These are phyloP conservation scores for Rallus limicola DNA, from an alignment of 2,113 vertebrate species.

Conservation along the genomic window DNA sequence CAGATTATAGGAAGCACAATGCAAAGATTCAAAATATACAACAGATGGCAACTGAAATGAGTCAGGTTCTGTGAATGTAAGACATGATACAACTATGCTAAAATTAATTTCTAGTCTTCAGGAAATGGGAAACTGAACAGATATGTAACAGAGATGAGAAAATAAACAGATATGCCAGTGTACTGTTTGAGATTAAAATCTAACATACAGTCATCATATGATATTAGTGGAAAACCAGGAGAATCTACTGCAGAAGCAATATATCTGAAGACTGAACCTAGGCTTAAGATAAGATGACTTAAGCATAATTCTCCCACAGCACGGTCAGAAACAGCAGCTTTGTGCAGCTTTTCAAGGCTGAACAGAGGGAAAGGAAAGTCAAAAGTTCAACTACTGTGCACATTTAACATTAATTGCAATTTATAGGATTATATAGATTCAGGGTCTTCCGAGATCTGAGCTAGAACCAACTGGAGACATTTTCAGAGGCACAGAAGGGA, in stretches of 20 bases:
- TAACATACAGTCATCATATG: neutral
- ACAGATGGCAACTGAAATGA: constrained; percentile 52
- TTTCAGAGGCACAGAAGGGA: constrained; percentile 5
- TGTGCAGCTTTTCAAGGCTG: neutral
- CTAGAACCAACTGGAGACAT: neutral
- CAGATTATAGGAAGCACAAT: constrained; percentile 8
- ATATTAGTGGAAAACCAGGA: neutral
- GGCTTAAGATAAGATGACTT: neutral
- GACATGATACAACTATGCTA: constrained; percentile 6
- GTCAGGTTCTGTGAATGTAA: constrained; percentile 34
- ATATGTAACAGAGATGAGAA: constrained; percentile 1
- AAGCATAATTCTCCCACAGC: neutral
- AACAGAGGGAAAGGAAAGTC: neutral
- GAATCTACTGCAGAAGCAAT: neutral
- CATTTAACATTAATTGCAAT: constrained; percentile 8
- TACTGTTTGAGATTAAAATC: neutral
- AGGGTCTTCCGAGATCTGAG: neutral
- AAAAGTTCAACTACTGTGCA: neutral
- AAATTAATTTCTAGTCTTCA: constrained; percentile 42
- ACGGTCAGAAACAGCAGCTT: neutral
- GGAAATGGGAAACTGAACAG: constrained; percentile 32
- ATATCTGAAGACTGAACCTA: neutral
- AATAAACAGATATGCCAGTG: constrained; percentile 7
- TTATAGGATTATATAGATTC: neutral
- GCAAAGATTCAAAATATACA: constrained; percentile 18